Base-by-base conservation (phyloP, 2,113 vertebrate species). In the Rhea pennata region DNA sequence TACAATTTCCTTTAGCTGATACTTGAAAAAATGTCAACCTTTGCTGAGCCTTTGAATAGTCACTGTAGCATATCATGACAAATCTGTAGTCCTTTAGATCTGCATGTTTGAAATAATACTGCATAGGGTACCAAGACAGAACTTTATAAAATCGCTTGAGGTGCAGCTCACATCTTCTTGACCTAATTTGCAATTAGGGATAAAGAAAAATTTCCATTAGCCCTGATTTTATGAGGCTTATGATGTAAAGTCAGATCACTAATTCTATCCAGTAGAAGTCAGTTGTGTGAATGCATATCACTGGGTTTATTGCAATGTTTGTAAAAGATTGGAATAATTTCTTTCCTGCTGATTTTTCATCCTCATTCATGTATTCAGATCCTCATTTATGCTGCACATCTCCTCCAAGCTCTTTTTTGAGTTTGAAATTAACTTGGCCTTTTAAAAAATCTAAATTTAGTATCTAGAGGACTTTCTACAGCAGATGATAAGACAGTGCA, bases 341-440 rank as follows among this genome's bases (percentile, higher is more conserved):
- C 74, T 96, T 97, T 96, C 87, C 84, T 96, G 91, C 92, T 95
- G 92, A 95, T 96, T 96, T 96, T 97, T 96, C 96, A 92, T 96
- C 92, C 95, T 95, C 91, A 95, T 96, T 95, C 94, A 95, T 93
- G 89, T 91, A 95, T 94, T 92, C 94, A 94, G 85, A 93, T 91
- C 94, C 94, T 96, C 91, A 96, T 96, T 97, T 95, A 97, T 94
- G 87, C 92, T 95, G 94, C 91, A 91, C 95, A 95, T 96, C 95
- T 97, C 94, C 91, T 96, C 95, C 92, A 95, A 96, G 96, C 92
- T 95, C 82, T 96, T 95, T 96, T 95, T 94, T 96, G 84, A 96
- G 94, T 96, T 94, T 96, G 92, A 96, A 97, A 96, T 97, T 97
- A 96, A 97, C 95, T 95, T 95, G 95, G 91, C 94, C 95, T 97